phyloP scores from a whole-genome alignment of 1,140 invertebrate genomes.

The Apis florea region DNA sequence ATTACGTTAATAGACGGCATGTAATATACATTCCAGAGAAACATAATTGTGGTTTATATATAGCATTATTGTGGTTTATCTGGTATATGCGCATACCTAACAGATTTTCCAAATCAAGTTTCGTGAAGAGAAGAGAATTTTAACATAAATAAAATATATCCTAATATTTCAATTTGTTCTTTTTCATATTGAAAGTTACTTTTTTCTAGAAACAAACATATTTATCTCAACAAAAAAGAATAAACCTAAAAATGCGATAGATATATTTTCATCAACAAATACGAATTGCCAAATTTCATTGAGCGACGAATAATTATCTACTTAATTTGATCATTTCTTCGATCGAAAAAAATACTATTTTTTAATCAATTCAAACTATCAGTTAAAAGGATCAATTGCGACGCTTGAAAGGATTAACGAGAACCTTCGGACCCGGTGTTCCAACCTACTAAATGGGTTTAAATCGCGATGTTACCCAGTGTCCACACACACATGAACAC shows the following conservation, averaged over 20 bases:
- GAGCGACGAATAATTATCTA: constrained; percentile 10
- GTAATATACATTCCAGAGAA: constrained; percentile 19
- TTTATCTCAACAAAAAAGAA: too few species aligned
- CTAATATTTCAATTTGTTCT: neutral
- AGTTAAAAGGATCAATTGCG: constrained; percentile 1
- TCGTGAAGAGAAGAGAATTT: neutral
- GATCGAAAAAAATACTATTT: neutral
- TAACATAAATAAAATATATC: neutral
- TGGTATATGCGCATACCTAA: neutral
- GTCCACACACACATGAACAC: neutral
- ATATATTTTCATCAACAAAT: neutral
- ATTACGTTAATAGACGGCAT: constrained; percentile 21
- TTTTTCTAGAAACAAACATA: too few species aligned
- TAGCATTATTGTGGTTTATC: neutral
- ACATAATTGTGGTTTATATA: constrained; percentile 13
- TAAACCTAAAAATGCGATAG: neutral
- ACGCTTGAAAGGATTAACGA: neutral
- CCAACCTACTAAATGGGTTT: neutral
- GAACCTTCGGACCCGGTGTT: neutral
- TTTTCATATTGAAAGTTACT: neutral
- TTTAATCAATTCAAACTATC: neutral
- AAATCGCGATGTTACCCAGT: neutral
- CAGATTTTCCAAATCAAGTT: constrained; percentile 6
- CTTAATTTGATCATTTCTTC: neutral
- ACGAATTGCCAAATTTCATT: neutral